Evolutionary conservation across 2,797 vertebrate genomes (phyloP), one percentile per base, ranked within the genome.

Genomic region (Epinephelus malabaricus): DNA sequence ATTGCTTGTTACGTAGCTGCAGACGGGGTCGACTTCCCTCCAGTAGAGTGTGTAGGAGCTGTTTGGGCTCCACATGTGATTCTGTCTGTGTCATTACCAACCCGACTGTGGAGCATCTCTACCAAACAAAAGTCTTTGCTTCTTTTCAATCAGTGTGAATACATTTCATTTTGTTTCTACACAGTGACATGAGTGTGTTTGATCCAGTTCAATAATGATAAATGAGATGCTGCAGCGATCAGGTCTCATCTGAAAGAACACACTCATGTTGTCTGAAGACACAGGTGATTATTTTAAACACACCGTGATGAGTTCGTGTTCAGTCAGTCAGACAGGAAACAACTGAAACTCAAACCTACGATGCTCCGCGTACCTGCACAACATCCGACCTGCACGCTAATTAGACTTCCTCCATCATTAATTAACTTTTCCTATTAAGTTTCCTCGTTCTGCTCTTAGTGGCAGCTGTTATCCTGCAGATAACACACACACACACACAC

Each of bases 391-490:
- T 60, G 56, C 64, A 61, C 7, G 19, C 78, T 83, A 63, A 86
- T 90, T 84, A 86, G 74, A 77, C 75, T 13, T 59, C 78, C 5
- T 81, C 81, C 72, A 64, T 83, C 68, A 8, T 82, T 88, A 89
- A 89, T 91, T 88, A 86, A 84, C 71, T 81, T 81, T 82, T 81
- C 81, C 69, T 65, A 76, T 86, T 79, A 84, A 59, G 69, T 69
- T 75, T 71, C 47, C 47, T 45, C 5, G 19, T 30, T 58, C 15
- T 46, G 81, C 61, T 69, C 49, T 23, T 40, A 53, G 56, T 14
- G n/a, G 1, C 34, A 46, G 72, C 72, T 61, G 66, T 54, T 68
- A 55, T 73, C 65, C 61, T 10, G 21, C 45, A 70, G 84, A 87
- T 88, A 88, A 83, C 53, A 55, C 47, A 2, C 50, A 34, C 47